Evolutionary conservation across 2,888 invertebrate species (phyloP).

Genomic region (Scotopteryx bipunctaria): DNA sequence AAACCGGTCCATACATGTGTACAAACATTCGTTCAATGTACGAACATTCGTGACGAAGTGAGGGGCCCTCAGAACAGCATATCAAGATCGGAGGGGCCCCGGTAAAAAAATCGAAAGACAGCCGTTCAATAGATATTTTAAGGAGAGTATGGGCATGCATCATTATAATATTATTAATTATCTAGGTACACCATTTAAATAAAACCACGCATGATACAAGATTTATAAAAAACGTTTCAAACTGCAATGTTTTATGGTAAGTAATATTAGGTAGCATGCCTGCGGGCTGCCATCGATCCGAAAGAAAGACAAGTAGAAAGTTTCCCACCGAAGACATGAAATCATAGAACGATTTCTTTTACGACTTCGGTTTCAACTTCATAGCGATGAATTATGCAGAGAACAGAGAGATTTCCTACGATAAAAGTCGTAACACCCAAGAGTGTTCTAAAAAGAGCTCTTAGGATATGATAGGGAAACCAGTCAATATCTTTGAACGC

Average conservation of each 20-base stretch:
- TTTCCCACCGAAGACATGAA: slow-evolving; percentile 78
- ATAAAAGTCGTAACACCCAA: slow-evolving; percentile 80
- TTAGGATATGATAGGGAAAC: slow-evolving; percentile 62
- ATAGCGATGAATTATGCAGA: slow-evolving; percentile 82
- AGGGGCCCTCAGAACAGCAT: no score
- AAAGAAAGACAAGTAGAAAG: slow-evolving; percentile 75
- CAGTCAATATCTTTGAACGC: slow-evolving; percentile 32
- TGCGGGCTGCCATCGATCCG: slow-evolving; percentile 64
- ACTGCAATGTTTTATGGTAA: slow-evolving; percentile 52
- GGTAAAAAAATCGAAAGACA: no score
- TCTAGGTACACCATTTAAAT: no score
- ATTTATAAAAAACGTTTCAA: slow-evolving; percentile 32
- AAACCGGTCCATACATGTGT: no score
- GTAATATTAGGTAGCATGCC: slow-evolving; percentile 53
- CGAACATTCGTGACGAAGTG: no score
- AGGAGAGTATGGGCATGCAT: no score
- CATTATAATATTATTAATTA: no score
- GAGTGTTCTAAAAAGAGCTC: slow-evolving; percentile 76
- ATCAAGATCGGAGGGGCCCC: no score
- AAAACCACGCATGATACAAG: no score
- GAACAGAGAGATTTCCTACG: slow-evolving; percentile 79
- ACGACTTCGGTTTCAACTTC: slow-evolving; percentile 83
- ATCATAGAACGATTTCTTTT: slow-evolving; percentile 83
- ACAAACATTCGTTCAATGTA: no score
- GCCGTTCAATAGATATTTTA: no score